A percentile compares a stretch with the other conserved stretches of the same genome.
phyloP scores from a whole-genome alignment of 1,140 invertebrate species.

The Cryptotermes secundus region DNA sequence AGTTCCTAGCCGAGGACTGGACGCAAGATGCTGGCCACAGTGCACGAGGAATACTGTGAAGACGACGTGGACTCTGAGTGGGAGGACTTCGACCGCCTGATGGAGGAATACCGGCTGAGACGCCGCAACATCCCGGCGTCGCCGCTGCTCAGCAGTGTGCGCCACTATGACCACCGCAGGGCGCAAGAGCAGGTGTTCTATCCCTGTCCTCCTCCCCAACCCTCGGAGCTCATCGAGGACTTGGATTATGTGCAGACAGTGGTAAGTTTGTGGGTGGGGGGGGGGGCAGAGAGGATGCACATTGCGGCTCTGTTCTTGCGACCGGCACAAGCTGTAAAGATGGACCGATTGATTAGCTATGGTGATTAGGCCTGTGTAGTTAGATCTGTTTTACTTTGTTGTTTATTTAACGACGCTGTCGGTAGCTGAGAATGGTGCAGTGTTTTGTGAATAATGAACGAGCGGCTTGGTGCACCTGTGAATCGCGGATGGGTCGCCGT shows the following conservation, averaged over 20 bases:
- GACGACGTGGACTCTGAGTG: constrained; percentile 41
- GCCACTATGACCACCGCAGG: constrained; percentile 20
- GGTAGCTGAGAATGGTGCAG: too few species aligned
- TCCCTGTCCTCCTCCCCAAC: constrained; percentile 59
- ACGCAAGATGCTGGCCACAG: constrained; percentile 5
- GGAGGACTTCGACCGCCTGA: constrained; percentile 42
- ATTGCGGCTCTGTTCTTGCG: too few species aligned
- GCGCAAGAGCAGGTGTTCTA: constrained; percentile 54
- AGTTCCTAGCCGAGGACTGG: too few species aligned
- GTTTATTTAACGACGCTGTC: too few species aligned
- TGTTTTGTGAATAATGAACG: too few species aligned
- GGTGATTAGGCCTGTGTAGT: too few species aligned
- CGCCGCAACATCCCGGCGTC: constrained; percentile 29
- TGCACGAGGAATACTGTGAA: constrained; percentile 30
- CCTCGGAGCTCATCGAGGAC: constrained; percentile 42
- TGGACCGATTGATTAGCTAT: too few species aligned
- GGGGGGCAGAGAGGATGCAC: too few species aligned
- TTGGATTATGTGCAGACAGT: constrained; percentile 34
- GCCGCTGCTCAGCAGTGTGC: constrained; percentile 30
- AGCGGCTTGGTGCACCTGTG: too few species aligned
- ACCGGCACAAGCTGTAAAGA: too few species aligned
- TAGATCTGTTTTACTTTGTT: too few species aligned
- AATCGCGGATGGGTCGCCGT: too few species aligned
- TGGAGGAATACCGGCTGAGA: constrained; percentile 40
- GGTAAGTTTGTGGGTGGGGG: constrained; percentile 14